Percentiles rank a stretch among this genome's conserved stretches.
phyloP scores from a whole-genome alignment of 2,113 vertebrate species.

The Eurypyga helias region DNA sequence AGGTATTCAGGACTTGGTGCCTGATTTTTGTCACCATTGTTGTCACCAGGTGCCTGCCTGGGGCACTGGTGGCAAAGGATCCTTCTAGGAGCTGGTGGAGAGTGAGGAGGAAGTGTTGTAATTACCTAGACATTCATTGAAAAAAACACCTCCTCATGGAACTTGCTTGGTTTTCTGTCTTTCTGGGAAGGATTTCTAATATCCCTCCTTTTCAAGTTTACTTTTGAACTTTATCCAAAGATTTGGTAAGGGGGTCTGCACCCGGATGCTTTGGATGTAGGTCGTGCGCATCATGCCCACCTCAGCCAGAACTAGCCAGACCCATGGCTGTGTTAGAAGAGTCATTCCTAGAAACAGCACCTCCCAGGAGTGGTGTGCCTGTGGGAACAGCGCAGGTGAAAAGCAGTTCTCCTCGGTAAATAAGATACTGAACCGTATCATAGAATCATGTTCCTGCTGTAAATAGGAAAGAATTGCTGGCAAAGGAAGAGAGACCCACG shows the following conservation, averaged over 20 bases:
- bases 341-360: neutral
- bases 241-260: conserved; percentile 28
- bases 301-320: neutral
- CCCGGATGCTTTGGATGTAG: neutral
- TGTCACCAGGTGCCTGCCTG: neutral
- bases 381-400: neutral
- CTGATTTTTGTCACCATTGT: neutral
- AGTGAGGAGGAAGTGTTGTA: neutral
- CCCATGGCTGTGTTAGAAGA: neutral
- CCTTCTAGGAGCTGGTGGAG: conserved; percentile 6
- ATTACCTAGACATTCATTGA: neutral
- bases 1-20: neutral
- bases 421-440: neutral
- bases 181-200: neutral
- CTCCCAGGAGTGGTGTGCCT: neutral
- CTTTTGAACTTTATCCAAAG: neutral
- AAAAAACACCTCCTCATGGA: neutral
- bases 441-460: neutral
- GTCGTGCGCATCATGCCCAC: neutral
- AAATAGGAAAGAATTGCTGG: neutral
- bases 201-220: neutral
- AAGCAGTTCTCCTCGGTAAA: neutral
- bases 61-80: neutral
- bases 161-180: neutral
- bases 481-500: neutral